Conservation (phyloP, 2,888 invertebrate genomes). For the Diachrysia chrysitis region DNA sequence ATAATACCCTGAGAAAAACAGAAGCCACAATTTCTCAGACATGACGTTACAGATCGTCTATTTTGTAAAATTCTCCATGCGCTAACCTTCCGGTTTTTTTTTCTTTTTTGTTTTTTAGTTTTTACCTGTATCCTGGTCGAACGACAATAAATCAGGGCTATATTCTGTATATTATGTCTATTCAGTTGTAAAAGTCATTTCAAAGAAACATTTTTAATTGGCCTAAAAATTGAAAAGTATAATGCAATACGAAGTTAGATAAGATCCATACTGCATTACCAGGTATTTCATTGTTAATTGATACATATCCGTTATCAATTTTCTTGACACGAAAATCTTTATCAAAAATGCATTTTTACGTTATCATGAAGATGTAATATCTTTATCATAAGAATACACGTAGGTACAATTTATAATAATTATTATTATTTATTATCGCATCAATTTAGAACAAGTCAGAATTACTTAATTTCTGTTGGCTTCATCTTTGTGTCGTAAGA, state of each 20-base stretch:
- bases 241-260: not conserved
- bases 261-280: not conserved
- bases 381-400: conserved; percentile 27
- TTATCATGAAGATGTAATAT: conserved; percentile 28
- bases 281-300: not conserved
- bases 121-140: too few species aligned
- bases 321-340: conserved; percentile 12
- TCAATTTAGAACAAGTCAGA: conserved; percentile 3
- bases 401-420: conserved; percentile 8
- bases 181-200: too few species aligned
- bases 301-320: conserved; percentile 20
- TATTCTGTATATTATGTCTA: too few species aligned
- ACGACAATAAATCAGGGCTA: too few species aligned
- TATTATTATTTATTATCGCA: conserved; percentile 10
- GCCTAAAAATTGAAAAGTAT: too few species aligned
- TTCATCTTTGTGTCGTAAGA: too few species aligned
- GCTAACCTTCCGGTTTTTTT: too few species aligned
- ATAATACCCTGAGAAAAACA: not conserved
- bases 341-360: conserved; percentile 16
- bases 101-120: too few species aligned
- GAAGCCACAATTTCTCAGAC: not conserved
- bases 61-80: too few species aligned
- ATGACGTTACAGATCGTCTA: not conserved
- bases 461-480: too few species aligned
- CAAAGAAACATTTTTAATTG: too few species aligned